Conservation (phyloP, 2,113 vertebrate species). For the Cochlearius cochlearius region DNA sequence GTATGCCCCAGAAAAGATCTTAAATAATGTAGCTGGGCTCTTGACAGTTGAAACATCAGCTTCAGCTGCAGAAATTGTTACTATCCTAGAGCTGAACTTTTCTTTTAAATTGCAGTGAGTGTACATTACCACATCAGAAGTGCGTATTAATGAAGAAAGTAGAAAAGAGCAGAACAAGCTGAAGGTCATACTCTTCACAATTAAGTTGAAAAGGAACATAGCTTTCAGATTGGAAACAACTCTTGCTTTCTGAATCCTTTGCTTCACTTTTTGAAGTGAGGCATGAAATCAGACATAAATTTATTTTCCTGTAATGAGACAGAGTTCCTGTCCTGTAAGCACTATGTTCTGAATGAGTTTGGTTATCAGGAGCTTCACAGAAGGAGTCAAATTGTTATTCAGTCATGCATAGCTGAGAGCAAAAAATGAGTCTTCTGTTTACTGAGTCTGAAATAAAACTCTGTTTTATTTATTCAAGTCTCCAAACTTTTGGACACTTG, state of each 20-base stretch:
- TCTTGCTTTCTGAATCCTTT: not conserved
- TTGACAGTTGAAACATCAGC: not conserved
- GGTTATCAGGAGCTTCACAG: not conserved
- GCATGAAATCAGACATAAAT: conserved; percentile 6
- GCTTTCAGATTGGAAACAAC: not conserved
- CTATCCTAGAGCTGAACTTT: not conserved
- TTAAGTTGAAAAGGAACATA: conserved; percentile 3
- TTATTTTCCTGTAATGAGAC: not conserved
- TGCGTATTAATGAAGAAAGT: not conserved
- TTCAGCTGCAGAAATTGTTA: not conserved
- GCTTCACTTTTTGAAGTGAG: conserved; percentile 6
- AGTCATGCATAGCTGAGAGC: not conserved
- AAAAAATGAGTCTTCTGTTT: not conserved
- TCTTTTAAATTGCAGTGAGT: not conserved
- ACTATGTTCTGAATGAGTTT: not conserved
- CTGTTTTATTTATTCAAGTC: not conserved
- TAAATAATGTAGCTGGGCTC: not conserved
- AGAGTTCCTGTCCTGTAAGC: not conserved
- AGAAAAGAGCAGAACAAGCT: conserved; percentile 6
- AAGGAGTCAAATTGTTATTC: not conserved
- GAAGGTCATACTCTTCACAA: not conserved
- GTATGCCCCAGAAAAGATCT: not conserved
- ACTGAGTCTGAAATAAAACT: not conserved
- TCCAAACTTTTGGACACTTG: not conserved
- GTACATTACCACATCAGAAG: not conserved